Evolutionary conservation across 2,797 vertebrate genomes (phyloP).

Genomic region (Leuciscus waleckii): DNA sequence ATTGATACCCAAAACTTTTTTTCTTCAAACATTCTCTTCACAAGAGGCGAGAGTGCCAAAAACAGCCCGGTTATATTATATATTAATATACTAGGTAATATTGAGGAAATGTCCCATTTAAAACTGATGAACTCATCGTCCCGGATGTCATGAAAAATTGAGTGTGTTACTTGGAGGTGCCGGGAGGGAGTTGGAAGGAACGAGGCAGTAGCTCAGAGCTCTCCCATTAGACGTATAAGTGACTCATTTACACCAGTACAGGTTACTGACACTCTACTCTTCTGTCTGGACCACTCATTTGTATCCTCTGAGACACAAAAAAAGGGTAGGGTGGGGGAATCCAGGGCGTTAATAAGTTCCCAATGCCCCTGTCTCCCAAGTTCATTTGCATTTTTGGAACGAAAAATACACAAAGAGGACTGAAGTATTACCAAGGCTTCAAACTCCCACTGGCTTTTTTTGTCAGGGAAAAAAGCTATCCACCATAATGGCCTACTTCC

Average conservation of each 20-base stretch:
- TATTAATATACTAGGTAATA: conserved; percentile 52
- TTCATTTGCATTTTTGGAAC: conserved; percentile 61
- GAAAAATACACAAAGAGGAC: conserved; percentile 36
- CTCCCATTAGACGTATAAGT: conserved; percentile 64
- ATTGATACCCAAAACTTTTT: not conserved
- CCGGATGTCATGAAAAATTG: conserved; percentile 61
- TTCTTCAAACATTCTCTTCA: conserved; percentile 32
- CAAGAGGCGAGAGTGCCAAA: conserved; percentile 46
- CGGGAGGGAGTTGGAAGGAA: conserved; percentile 48
- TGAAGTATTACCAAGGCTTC: conserved; percentile 57
- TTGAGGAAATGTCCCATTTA: conserved; percentile 61
- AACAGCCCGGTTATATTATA: conserved; percentile 23
- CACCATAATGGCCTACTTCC: conserved; percentile 56
- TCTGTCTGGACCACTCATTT: conserved; percentile 54
- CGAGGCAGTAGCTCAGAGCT: conserved; percentile 53
- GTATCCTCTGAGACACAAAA: conserved; percentile 49
- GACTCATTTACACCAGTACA: conserved; percentile 62
- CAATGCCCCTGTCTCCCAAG: conserved; percentile 46
- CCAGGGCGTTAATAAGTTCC: conserved; percentile 48
- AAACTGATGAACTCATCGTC: conserved; percentile 58
- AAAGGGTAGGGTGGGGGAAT: not conserved
- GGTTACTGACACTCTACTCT: conserved; percentile 60
- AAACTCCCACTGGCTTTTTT: conserved; percentile 51
- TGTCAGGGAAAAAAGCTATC: conserved; percentile 56
- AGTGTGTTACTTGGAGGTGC: conserved; percentile 55